These are phyloP conservation scores for Cylindroiulus punctatus DNA, from an alignment of 2,888 invertebrate genomes.

Conservation along the genomic window DNA sequence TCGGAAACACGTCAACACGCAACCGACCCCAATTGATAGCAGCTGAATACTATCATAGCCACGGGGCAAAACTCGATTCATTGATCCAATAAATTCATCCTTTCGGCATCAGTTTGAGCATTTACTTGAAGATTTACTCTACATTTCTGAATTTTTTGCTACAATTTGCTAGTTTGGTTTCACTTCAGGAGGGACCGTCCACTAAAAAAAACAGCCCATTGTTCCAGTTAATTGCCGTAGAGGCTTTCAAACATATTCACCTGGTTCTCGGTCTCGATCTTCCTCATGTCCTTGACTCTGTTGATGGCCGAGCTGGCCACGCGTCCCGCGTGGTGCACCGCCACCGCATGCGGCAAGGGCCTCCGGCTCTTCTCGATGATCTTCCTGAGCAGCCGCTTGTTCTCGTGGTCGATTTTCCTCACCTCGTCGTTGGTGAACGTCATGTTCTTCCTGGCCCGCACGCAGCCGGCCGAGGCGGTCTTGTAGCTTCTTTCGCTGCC, in stretches of 20 bases:
- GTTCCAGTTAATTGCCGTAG: no score
- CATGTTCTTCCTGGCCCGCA: conserved; percentile 63
- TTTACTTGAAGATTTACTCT: no score
- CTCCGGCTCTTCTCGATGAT: conserved; percentile 63
- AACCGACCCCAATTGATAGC: no score
- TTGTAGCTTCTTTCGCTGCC: background rate
- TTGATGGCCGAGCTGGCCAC: conserved; percentile 68
- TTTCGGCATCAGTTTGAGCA: no score
- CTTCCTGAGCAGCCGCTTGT: conserved; percentile 67
- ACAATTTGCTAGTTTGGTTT: no score
- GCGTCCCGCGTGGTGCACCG: background rate
- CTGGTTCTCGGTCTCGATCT: conserved; percentile 70
- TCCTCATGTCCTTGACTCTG: conserved; percentile 67
- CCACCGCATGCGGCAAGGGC: background rate
- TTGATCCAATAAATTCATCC: no score
- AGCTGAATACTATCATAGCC: no score
- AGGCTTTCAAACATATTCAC: conserved; percentile 66
- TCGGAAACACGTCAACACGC: no score
- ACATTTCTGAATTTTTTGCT: no score
- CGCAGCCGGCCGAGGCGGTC: background rate
- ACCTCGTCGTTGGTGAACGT: conserved; percentile 67
- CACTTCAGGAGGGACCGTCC: no score
- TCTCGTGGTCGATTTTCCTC: conserved; percentile 67
- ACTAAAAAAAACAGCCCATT: no score
- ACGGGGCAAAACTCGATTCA: no score